These are phyloP conservation scores for Philhelius pedissequus DNA, from an alignment of 2,888 invertebrate species.

Conservation along the genomic window DNA sequence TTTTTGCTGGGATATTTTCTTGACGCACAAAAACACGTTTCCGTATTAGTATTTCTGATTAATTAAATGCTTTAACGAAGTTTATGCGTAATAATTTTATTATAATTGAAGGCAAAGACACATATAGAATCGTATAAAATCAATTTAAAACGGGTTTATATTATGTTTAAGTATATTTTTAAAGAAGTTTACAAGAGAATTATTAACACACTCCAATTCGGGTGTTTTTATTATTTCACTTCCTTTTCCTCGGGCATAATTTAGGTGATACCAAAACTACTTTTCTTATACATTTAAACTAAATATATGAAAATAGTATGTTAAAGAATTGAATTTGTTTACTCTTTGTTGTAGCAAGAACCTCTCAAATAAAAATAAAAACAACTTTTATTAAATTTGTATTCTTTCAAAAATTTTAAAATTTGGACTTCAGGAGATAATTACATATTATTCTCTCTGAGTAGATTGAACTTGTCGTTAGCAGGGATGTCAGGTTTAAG, in stretches of 20 bases:
- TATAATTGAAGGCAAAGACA: slow-evolving; percentile 36
- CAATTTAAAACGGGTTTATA: slow-evolving; percentile 34
- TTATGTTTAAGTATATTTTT: slow-evolving; percentile 48
- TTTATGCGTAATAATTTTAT: slow-evolving; percentile 23
- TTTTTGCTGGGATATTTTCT: slow-evolving; percentile 32
- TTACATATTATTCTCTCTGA: too few species aligned
- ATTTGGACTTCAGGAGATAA: too few species aligned
- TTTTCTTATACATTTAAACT: background rate
- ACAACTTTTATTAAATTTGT: too few species aligned
- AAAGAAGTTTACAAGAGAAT: slow-evolving; percentile 36
- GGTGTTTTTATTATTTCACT: slow-evolving; percentile 61
- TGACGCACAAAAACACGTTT: slow-evolving; percentile 57
- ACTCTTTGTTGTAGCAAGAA: too few species aligned
- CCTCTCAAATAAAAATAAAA: too few species aligned
- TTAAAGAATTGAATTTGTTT: too few species aligned
- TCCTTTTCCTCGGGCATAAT: slow-evolving; percentile 37
- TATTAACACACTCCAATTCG: slow-evolving; percentile 27
- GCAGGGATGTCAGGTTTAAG: too few species aligned
- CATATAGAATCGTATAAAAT: slow-evolving; percentile 50
- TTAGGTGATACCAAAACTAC: slow-evolving; percentile 28
- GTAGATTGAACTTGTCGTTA: too few species aligned
- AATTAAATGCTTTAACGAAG: background rate
- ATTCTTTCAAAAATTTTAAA: too few species aligned
- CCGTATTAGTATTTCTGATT: slow-evolving; percentile 40
- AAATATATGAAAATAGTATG: too few species aligned